A percentile compares a stretch with the other conserved stretches of the same genome.
Evolutionary conservation across 2,797 vertebrate genomes (phyloP).

Genomic region (Ceryle rudis): DNA sequence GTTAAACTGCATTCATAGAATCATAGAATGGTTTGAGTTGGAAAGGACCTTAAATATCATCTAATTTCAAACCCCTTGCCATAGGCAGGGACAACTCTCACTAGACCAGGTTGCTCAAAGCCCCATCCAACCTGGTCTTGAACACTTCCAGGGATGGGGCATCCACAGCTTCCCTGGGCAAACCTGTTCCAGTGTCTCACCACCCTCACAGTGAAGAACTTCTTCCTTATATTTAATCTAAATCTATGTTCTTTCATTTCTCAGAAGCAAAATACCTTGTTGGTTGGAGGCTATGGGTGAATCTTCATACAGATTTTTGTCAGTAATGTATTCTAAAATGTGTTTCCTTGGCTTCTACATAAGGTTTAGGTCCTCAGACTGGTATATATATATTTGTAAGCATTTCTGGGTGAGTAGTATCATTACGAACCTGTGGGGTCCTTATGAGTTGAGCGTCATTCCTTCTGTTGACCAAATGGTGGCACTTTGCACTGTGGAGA

Average conservation of each 20-base stretch:
- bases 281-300: not conserved
- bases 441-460: not conserved
- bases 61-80: too few species aligned
- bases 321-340: not conserved
- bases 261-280: not conserved
- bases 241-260: not conserved
- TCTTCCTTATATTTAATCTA: too few species aligned
- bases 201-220: too few species aligned
- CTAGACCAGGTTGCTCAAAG: too few species aligned
- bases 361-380: not conserved
- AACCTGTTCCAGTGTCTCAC: too few species aligned
- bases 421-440: not conserved
- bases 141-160: too few species aligned
- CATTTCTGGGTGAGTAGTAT: not conserved
- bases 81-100: too few species aligned
- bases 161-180: too few species aligned
- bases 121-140: too few species aligned
- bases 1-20: not conserved
- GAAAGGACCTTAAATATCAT: too few species aligned
- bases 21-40: too few species aligned
- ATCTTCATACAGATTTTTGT: not conserved
- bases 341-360: not conserved
- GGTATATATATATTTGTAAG: not conserved
- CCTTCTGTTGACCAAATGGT: not conserved
- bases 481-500: not conserved